Conservation (phyloP, 2,113 vertebrate genomes). For the Ondatra zibethicus region DNA sequence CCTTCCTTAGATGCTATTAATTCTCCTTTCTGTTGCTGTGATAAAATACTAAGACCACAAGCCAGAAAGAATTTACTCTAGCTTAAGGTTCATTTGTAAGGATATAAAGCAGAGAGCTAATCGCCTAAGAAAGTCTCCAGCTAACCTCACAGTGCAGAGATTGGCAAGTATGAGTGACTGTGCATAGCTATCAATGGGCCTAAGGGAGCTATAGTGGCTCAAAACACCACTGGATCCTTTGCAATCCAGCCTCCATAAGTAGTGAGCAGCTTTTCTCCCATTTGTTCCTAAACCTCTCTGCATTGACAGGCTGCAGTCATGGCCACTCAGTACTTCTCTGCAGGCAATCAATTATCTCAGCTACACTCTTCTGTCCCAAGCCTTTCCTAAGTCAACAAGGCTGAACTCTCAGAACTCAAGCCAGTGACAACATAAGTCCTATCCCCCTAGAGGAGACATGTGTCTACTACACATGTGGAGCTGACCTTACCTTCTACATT, state of each 20-base stretch:
- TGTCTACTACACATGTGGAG: not conserved
- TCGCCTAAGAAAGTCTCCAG: not conserved
- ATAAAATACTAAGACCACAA: not conserved
- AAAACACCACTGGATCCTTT: not conserved
- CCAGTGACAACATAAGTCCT: constrained; percentile 30
- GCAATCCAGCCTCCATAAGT: not conserved
- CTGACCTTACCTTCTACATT: constrained; percentile 21
- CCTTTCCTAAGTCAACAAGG: constrained; percentile 47
- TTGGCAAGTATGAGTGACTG: not conserved
- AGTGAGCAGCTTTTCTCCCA: not conserved
- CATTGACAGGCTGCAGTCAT: not conserved
- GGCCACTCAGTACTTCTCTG: not conserved
- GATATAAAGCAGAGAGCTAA: not conserved
- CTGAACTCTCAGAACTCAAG: constrained; percentile 12
- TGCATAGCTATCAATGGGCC: not conserved
- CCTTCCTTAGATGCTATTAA: not conserved
- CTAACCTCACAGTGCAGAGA: not conserved
- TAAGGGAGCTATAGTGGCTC: not conserved
- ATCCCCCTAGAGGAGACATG: constrained; percentile 29
- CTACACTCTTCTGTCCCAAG: not conserved
- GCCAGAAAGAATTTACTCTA: not conserved
- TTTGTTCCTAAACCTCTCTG: not conserved
- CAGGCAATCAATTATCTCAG: not conserved
- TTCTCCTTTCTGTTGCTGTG: not conserved
- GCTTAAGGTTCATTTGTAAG: not conserved